These are phyloP conservation scores for Eupithecia subumbrata DNA, from an alignment of 2,888 invertebrate species.

Conservation along the genomic window DNA sequence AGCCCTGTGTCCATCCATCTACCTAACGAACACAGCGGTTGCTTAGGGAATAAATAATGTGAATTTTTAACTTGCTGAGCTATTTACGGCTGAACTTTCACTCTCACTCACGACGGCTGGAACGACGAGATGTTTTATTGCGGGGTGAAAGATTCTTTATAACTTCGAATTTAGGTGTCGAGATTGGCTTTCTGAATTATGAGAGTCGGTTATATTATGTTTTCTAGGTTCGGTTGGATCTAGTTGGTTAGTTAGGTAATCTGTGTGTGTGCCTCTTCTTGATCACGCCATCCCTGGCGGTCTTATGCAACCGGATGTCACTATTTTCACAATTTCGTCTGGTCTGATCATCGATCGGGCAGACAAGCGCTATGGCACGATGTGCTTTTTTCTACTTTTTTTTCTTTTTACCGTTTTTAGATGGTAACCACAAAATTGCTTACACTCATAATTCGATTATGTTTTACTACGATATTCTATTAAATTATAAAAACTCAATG, in stretches of 20 bases:
- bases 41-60: constrained; percentile 39
- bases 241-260: neutral
- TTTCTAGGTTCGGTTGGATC: neutral
- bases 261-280: neutral
- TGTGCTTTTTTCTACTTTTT: too few species aligned
- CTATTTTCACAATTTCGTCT: neutral
- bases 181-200: neutral
- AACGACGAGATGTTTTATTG: constrained; percentile 25
- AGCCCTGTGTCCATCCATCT: constrained; percentile 11
- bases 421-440: neutral
- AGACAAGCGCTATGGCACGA: neutral
- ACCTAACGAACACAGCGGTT: constrained; percentile 23
- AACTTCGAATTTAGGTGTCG: constrained; percentile 10
- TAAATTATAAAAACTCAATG: neutral
- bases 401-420: neutral
- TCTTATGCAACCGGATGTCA: neutral
- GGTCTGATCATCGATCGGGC: neutral
- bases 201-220: neutral
- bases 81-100: constrained; percentile 41
- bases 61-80: constrained; percentile 33
- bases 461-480: neutral
- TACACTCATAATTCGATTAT: neutral
- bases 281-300: neutral
- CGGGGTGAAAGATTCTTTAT: constrained; percentile 24
- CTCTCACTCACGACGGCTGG: constrained; percentile 18